Evolutionary conservation across 1,140 invertebrate species (phyloP).

Genomic region (Zeugodacus cucurbitae): DNA sequence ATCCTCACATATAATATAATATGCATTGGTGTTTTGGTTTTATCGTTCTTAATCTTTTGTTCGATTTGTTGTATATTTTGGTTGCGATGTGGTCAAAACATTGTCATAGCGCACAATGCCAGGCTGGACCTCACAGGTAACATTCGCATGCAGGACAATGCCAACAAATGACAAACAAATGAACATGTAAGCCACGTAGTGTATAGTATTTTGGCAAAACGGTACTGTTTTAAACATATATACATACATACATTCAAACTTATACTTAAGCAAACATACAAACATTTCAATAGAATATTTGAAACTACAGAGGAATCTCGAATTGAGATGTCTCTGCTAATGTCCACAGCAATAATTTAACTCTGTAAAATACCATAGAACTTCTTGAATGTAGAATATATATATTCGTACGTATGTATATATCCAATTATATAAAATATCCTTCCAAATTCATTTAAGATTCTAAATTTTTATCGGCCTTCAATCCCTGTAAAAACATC

Average conservation of each 20-base stretch:
- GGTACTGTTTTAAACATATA: neutral
- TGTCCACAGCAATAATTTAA: no score
- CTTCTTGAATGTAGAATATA: no score
- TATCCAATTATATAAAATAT: no score
- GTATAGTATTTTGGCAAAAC: neutral
- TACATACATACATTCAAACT: neutral
- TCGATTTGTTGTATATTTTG: neutral
- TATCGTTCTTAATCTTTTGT: neutral
- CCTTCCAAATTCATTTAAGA: no score
- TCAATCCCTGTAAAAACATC: no score
- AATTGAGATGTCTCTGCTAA: no score
- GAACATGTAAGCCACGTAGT: neutral
- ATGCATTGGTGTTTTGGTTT: neutral
- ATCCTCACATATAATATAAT: neutral
- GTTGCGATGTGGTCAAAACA: slow-evolving; percentile 14
- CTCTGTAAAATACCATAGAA: no score
- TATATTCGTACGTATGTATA: no score
- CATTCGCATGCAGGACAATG: neutral
- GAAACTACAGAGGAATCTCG: no score
- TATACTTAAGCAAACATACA: neutral
- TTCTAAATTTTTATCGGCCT: no score
- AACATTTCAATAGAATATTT: neutral
- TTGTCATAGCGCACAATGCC: neutral
- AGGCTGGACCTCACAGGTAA: slow-evolving; percentile 1
- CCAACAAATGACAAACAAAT: neutral